Base-by-base conservation (phyloP, 2,888 invertebrate genomes). In the Campoplex nolae region DNA sequence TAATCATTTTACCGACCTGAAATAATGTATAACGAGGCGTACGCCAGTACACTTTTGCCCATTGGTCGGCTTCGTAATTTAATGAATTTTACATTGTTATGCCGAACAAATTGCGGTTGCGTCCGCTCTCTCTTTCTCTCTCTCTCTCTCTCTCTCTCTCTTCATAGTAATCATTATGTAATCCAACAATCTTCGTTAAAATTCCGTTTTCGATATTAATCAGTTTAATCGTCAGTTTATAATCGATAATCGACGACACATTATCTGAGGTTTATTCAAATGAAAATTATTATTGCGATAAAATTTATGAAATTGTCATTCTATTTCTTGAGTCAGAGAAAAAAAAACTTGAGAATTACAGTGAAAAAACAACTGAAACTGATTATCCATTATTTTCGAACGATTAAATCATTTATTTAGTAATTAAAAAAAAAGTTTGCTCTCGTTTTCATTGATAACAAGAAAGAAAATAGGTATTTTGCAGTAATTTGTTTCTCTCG, bases 1-100 rank as follows among this genome's bases (percentile, higher is more conserved):
- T 68, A 75, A 84, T 84, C 76, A 85, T 87, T 87, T 56, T 65
- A 75, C 51, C 56, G 35, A 77, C 78, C 75, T 75, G 81, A 70
- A 81, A 75, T 85, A 83, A 87, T 85, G 32, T 83, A 82, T 83
- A 79, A 83, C 87, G 84, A 84, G 84, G 79, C 81, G 81, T 76
- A 75, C 65, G 74, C 70, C 23, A 23, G 65, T 67, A 51, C 65
- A n/a, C 73, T 9, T 62, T 75, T 48, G 75, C 70, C 68, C 83
- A 84, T 76, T 83, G 65, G 77, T 32, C 79, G 71, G 84, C 71
- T 54, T 70, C 75, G 51, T 75, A 79, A 84, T 79, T 79, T 79
- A 82, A 71, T 62, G 45, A 79, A 79, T 45, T 75, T 62, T 71
- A 83, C 77, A 78, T 82, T 71, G 74, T 80, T 81, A 67, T 48